Conservation (phyloP, 2,797 vertebrate genomes). For the Yasuhikotakia modesta region DNA sequence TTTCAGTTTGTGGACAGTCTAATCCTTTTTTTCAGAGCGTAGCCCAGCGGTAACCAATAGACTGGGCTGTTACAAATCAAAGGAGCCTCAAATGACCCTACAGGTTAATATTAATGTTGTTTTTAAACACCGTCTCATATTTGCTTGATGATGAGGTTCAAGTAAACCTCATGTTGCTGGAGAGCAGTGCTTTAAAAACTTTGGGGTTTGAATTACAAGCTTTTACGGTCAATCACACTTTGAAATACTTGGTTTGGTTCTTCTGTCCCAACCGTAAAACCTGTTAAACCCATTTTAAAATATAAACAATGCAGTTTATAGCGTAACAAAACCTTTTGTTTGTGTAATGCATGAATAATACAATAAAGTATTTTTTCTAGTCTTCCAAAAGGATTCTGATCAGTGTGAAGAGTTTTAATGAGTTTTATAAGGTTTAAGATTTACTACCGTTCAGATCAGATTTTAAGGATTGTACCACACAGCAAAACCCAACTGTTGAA, state of each 20-base stretch:
- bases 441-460: constrained; percentile 93
- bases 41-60: constrained; percentile 76
- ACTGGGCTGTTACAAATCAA: constrained; percentile 70
- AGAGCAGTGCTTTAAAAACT: constrained; percentile 71
- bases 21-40: constrained; percentile 81
- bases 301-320: constrained; percentile 81
- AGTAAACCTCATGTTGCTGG: constrained; percentile 69
- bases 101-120: constrained; percentile 71
- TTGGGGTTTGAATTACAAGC: constrained; percentile 74
- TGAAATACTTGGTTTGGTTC: constrained; percentile 71
- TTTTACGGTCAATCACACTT: constrained; percentile 77
- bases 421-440: constrained; percentile 93
- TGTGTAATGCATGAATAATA: constrained; percentile 98
- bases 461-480: constrained; percentile 99
- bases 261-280: constrained; percentile 69
- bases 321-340: constrained; percentile 88
- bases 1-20: constrained; percentile 83
- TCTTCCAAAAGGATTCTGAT: constrained; percentile 91
- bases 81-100: constrained; percentile 41
- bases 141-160: constrained; percentile 67
- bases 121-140: constrained; percentile 69
- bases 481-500: constrained; percentile 91
- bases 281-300: constrained; percentile 64
- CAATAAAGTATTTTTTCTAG: constrained; percentile 99
- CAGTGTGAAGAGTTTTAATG: constrained; percentile 92